Base-by-base conservation (phyloP, 2,888 invertebrate genomes). In the Philonicus albiceps region DNA sequence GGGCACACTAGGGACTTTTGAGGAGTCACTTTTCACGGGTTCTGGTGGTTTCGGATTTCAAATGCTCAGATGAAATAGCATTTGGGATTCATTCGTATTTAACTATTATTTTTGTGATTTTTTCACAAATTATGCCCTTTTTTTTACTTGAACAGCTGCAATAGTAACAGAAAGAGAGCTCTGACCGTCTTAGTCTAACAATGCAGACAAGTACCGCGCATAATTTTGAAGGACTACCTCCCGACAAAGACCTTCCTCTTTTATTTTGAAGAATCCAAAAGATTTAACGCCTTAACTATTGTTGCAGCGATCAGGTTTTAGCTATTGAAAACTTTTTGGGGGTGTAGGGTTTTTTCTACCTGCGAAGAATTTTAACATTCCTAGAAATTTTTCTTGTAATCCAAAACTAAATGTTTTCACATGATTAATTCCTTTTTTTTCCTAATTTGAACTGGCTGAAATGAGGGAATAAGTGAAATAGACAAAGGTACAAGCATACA, bases 21-120 rank as follows among this genome's bases (percentile, higher is more conserved):
- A 53, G 80, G 80, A 53, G 80, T 49, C 27, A 53, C 13, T 80
- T 80, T 80, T 80, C 80, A 53, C 30, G 53, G 53, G 49, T 30
- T 16, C 27, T 49, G 30, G 22, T 13, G 27, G 64, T 64, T 22
- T 64, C 27, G 3, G 64, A 11, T 64, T 64, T 64, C 64, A 64
- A 27, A 13, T 64, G 22, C 22, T 19, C 27, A 19, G 1, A 64
- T 27, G 6, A 22, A n/a, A 64, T 22, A 3, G 11, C 13, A 64
- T 64, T 22, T 64, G 8, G 19, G 0, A 64, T 13, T 64, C 7
- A 2, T 64, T 64, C 22, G 27, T 27, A 7, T 64, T 64, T 22
- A 8, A 64, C 22, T 11, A 27, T 22, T 8, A 22, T 64, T 19
- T 22, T 22, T 11, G 6, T 0, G 19, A 49, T n/a, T 49, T 49